Evolutionary conservation across 2,113 vertebrate genomes (phyloP), one percentile per base, ranked within the genome.

Genomic region (Rhipidura dahli): DNA sequence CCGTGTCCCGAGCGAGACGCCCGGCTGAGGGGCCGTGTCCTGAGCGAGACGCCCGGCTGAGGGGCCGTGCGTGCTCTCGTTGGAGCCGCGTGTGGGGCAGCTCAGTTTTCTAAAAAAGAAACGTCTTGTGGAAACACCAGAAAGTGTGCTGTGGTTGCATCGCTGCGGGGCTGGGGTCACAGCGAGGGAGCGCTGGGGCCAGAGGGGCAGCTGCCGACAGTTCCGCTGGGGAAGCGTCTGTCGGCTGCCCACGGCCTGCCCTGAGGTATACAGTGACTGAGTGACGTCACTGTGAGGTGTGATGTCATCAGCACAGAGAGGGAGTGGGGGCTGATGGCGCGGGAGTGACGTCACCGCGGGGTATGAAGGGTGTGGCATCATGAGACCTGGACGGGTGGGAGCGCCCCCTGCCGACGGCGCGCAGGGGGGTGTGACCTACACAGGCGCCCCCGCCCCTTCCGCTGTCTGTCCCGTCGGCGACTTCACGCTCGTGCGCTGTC

Each of bases 391-490:
- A 1, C 0, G 24, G 35, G 26, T 15, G 13, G 2, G 3, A 2
- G 31, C 31, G 56, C 26, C 66, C 31, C 33, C 66, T 83, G 56
- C 13, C 5, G 66, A 33, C 15, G 4, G 66, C 10, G 26, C 5
- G 1, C 5, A 7, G 31, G 3, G 20, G 11, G 30, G 14, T 10
- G 30, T 13, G 30, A 1, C 30, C 12, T 23, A 9, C 24, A 15
- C 6, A 2, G 4, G 11, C 0, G 15, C 28, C n/a, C 7, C 53
- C 35, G 35, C 63, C 79, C 18, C 33, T 4, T 54, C 24, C 3
- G 3, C 0, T 0, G 3, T 16, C 4, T 3, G 6, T 1, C 1
- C 6, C 2, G 5, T 1, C 3, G 7, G 11, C 13, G 8, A 3
- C 18, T 11, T n/a, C 4, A 18, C 18, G 1, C 9, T 16, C 1